Evolutionary conservation across 2,888 invertebrate genomes (phyloP), one percentile per base, ranked within the genome.

Genomic region (Polyommatus icarus): DNA sequence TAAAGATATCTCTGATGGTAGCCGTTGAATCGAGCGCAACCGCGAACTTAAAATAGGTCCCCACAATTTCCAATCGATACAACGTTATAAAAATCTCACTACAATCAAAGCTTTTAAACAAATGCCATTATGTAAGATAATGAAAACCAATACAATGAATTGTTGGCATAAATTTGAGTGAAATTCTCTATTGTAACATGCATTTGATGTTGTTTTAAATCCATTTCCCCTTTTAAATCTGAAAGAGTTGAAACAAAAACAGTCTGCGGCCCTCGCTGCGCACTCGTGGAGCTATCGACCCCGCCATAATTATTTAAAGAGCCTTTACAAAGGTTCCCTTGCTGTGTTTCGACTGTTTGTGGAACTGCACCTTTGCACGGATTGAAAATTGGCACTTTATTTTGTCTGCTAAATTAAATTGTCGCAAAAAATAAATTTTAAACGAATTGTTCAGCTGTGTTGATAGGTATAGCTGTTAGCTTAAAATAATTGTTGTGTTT

Each of bases 181-280:
- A 67, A 67, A 67, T 67, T 32, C 29, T 67, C 67, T 67, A 67
- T 67, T 67, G 67, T 67, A 32, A 32, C 67, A 24, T 61, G 20
- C 61, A 67, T 67, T 67, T 67, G 67, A 67, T 67, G 67, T 67
- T 67, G 67, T 67, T 67, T 67, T 67, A 67, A 32, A 29, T 67
- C 73, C n/a, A 67, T 59, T 76, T 61, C 18, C 61, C 73, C 20
- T 40, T 73, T 46, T 40, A 46, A 80, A 76, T 73, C 77, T 46
- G 59, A 76, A 78, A 76, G 78, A 76, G 79, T 80, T 80, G 80
- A 76, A 79, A 81, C 76, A 79, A 79, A 80, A 80, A 78, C 78
- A 78, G 81, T 79, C 80, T 81, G 81, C 76, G 79, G 80, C 78
- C 73, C 77, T 54, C 29, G 75, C 54, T 29, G 83, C 73, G 73